Evolutionary conservation across 2,113 vertebrate genomes (phyloP).

Genomic region (Oreamnos americanus): DNA sequence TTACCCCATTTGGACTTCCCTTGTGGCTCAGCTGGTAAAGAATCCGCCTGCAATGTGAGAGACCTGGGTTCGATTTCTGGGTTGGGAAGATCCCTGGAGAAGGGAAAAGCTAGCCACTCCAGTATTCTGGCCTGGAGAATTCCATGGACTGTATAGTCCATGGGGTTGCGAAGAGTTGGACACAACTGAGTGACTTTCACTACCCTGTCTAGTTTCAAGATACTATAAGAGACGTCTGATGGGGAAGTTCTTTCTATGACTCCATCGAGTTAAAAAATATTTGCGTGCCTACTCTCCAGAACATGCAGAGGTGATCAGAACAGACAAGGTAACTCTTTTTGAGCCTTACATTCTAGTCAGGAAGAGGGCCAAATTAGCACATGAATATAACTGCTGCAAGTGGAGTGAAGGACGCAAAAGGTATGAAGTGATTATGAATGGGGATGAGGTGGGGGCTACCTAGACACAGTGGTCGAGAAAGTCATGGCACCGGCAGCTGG

Average conservation of each 20-base stretch:
- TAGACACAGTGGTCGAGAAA: neutral
- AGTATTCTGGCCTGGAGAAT: neutral
- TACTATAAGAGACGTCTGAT: neutral
- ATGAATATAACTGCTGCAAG: neutral
- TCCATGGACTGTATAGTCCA: neutral
- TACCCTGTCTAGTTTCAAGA: neutral
- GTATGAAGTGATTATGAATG: neutral
- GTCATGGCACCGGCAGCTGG: neutral
- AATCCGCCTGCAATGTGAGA: neutral
- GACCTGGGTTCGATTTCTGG: neutral
- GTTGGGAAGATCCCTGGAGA: neutral
- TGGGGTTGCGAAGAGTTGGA: neutral
- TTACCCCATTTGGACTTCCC: neutral
- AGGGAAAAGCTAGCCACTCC: neutral
- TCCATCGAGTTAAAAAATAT: neutral
- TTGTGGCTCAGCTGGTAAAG: neutral
- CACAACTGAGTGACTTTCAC: neutral
- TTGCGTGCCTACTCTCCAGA: neutral
- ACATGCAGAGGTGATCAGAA: neutral
- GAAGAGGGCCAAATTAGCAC: neutral
- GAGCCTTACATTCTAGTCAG: neutral
- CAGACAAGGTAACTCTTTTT: neutral
- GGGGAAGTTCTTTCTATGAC: neutral
- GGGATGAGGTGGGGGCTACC: neutral
- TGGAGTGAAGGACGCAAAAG: neutral